A percentile compares a stretch with the other conserved stretches of the same genome.
phyloP scores from a whole-genome alignment of 1,140 invertebrate species.

The Drosophila azteca region DNA sequence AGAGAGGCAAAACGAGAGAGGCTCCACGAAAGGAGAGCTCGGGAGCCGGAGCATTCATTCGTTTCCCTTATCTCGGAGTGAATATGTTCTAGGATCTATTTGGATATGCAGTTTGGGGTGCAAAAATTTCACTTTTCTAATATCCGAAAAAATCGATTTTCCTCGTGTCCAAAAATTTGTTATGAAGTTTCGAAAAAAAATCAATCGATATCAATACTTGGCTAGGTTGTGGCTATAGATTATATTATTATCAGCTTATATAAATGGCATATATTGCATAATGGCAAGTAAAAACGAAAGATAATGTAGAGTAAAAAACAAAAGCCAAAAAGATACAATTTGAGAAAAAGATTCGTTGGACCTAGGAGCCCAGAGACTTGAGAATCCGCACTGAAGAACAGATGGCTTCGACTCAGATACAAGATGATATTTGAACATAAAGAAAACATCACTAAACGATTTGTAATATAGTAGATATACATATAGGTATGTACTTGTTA shows the following conservation, averaged over 20 bases:
- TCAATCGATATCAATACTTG: slow-evolving; percentile 43
- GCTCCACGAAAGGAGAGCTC: neutral
- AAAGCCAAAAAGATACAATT: neutral
- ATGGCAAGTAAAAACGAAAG: slow-evolving; percentile 43
- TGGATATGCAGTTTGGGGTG: slow-evolving; percentile 9
- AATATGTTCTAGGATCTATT: neutral
- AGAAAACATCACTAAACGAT: slow-evolving; percentile 20
- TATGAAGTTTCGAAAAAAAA: slow-evolving; percentile 33
- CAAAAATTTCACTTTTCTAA: slow-evolving; percentile 18
- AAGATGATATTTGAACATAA: slow-evolving; percentile 5
- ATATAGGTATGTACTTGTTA: neutral
- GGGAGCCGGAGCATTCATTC: neutral
- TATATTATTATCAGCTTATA: slow-evolving; percentile 57
- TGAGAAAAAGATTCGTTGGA: neutral
- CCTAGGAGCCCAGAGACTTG: slow-evolving; percentile 7
- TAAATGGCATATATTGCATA: slow-evolving; percentile 45
- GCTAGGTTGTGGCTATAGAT: slow-evolving; percentile 46
- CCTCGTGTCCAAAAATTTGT: slow-evolving; percentile 42
- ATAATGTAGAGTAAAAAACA: slow-evolving; percentile 13
- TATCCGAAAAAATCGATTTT: slow-evolving; percentile 35
- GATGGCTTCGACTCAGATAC: neutral
- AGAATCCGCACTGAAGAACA: neutral
- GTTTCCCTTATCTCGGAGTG: slow-evolving; percentile 25
- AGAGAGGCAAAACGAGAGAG: slow-evolving; percentile 7
- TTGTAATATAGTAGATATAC: neutral